Percentiles rank a stretch among this genome's conserved stretches.
These are phyloP conservation scores for Metallyticus violacea DNA, from an alignment of 2,888 invertebrate genomes.

Conservation along the genomic window DNA sequence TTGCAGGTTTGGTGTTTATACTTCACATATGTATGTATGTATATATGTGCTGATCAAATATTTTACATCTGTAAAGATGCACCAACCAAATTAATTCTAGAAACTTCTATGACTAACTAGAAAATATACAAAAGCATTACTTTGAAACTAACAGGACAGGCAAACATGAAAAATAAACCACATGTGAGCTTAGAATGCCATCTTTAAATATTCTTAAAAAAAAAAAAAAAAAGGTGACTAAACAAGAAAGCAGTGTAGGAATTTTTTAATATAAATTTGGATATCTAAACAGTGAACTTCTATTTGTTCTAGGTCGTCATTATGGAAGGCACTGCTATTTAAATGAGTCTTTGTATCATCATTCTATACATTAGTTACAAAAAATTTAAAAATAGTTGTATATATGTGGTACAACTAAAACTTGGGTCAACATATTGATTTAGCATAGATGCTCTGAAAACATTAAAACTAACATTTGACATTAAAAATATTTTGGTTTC, in stretches of 20 bases:
- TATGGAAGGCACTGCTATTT: slow-evolving; percentile 14
- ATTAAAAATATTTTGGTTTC: neutral
- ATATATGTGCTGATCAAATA: neutral
- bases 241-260: neutral
- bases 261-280: neutral
- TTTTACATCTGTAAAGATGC: too few relatives aligned
- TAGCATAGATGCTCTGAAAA: neutral
- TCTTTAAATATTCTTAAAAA: too few relatives aligned
- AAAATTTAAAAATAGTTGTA: too few relatives aligned
- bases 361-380: too few relatives aligned
- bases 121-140: neutral
- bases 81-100: neutral
- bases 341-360: neutral
- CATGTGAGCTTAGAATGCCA: too few relatives aligned
- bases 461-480: neutral
- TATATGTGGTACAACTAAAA: too few relatives aligned
- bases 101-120: neutral
- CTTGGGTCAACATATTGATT: too few relatives aligned
- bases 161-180: too few relatives aligned
- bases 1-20: slow-evolving; percentile 6
- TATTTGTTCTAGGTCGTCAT: slow-evolving; percentile 8
- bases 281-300: neutral
- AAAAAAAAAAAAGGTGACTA: too few relatives aligned
- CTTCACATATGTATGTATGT: slow-evolving; percentile 7
- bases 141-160: neutral